Conservation (phyloP, 2,113 vertebrate genomes). For the Motacilla tschutschensis region DNA sequence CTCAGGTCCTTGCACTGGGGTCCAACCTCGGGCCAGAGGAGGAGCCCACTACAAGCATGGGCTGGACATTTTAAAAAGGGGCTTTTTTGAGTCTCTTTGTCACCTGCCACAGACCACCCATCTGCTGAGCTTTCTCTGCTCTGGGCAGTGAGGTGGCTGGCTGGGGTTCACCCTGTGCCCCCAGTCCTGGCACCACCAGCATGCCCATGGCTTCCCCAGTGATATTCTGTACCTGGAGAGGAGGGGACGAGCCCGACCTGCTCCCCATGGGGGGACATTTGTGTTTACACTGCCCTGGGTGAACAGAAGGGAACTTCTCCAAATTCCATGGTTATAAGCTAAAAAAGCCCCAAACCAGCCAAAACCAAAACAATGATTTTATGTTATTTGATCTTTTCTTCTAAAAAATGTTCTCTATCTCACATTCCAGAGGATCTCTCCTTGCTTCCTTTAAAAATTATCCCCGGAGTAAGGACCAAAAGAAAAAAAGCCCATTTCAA, state of each 20-base stretch:
- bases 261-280: neutral
- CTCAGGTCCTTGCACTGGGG: neutral
- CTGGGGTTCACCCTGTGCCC: neutral
- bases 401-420: neutral
- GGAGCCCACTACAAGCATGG: neutral
- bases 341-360: neutral
- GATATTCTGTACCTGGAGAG: fast-evolving
- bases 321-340: neutral
- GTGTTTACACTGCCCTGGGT: neutral
- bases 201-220: fast-evolving
- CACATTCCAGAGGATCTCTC: neutral
- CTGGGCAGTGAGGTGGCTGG: neutral
- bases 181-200: fast-evolving
- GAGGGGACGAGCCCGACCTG: fast-evolving
- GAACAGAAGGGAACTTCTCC: neutral
- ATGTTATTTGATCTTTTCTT: neutral
- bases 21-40: fast-evolving
- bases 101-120: neutral
- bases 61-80: neutral
- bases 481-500: neutral
- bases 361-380: neutral
- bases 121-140: neutral
- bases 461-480: neutral
- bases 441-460: neutral
- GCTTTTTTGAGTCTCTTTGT: neutral